Conservation (phyloP, 2,888 invertebrate species). For the Drosophila nigritarsus region DNA sequence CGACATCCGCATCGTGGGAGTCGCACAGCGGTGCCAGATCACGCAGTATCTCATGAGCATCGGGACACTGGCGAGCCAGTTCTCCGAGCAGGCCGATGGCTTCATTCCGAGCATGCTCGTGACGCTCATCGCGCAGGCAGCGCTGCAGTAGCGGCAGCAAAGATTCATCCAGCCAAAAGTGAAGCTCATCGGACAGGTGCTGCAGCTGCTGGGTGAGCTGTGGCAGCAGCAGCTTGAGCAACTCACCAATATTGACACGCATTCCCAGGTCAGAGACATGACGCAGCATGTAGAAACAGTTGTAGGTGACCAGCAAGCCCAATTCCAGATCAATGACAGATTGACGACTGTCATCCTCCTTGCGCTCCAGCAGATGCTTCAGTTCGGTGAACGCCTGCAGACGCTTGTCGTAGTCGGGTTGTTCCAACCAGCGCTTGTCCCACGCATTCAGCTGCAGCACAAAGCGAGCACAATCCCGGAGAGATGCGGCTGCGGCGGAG, state of each 20-base stretch:
- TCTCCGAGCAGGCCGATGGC: constrained; percentile 92
- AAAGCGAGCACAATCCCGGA: constrained; percentile 86
- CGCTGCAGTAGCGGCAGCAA: constrained; percentile 90
- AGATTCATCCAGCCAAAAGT: constrained; percentile 90
- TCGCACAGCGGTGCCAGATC: constrained; percentile 90
- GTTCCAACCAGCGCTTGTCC: constrained; percentile 95
- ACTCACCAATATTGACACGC: constrained; percentile 91
- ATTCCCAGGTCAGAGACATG: constrained; percentile 94
- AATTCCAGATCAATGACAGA: constrained; percentile 87
- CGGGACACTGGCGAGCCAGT: constrained; percentile 90
- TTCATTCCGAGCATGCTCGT: constrained; percentile 91
- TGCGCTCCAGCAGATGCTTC: constrained; percentile 86
- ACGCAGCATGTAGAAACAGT: constrained; percentile 91
- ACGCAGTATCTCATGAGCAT: constrained; percentile 89
- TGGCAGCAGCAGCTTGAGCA: constrained; percentile 89
- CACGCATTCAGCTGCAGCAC: constrained; percentile 92
- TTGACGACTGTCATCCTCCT: constrained; percentile 75
- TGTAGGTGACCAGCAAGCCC: constrained; percentile 91
- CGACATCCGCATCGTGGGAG: constrained; percentile 91
- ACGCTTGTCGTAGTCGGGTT: constrained; percentile 94
- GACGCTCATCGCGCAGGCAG: constrained; percentile 89
- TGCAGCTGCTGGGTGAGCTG: constrained; percentile 86
- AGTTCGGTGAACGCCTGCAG: constrained; percentile 91
- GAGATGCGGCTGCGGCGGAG: constrained; percentile 41
- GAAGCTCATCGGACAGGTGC: constrained; percentile 85